A percentile compares a stretch with the other conserved stretches of the same genome.
Evolutionary conservation across 2,113 vertebrate species (phyloP).

Genomic region (Emberiza fucata): DNA sequence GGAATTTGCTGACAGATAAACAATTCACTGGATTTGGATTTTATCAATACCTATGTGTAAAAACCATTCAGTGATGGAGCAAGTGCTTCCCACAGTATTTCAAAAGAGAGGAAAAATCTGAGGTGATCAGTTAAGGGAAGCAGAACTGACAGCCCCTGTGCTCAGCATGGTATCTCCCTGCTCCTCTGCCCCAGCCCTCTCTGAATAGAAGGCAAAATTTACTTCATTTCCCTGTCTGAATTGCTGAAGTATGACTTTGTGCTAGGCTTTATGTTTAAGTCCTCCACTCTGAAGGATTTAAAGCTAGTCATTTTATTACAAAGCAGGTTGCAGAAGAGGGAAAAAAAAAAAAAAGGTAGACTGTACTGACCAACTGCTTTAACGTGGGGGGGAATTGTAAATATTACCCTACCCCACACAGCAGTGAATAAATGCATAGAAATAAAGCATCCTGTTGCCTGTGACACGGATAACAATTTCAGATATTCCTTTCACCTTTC

Average conservation of each 20-base stretch:
- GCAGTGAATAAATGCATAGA: background rate
- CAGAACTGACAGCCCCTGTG: slow-evolving; percentile 23
- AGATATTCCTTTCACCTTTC: background rate
- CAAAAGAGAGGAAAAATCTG: background rate
- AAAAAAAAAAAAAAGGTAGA: background rate
- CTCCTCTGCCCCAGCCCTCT: background rate
- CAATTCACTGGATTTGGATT: background rate
- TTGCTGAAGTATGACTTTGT: background rate
- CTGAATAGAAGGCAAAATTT: slow-evolving; percentile 49
- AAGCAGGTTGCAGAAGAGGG: background rate
- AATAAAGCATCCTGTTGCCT: background rate
- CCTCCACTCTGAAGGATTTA: slow-evolving; percentile 53
- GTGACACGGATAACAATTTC: background rate
- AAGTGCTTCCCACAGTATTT: slow-evolving; percentile 16
- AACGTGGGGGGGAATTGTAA: background rate
- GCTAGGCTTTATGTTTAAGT: background rate
- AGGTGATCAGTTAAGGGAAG: slow-evolving; percentile 14
- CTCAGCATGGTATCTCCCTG: slow-evolving; percentile 15
- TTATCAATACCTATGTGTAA: background rate
- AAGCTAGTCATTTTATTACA: slow-evolving; percentile 28
- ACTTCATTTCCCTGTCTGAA: slow-evolving; percentile 42
- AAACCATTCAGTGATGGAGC: background rate
- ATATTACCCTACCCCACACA: background rate
- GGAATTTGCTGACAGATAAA: background rate
- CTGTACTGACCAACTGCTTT: background rate